Evolutionary conservation across 2,113 vertebrate genomes (phyloP), one percentile per base, ranked within the genome.

Genomic region (Oncorhynchus clarkii): DNA sequence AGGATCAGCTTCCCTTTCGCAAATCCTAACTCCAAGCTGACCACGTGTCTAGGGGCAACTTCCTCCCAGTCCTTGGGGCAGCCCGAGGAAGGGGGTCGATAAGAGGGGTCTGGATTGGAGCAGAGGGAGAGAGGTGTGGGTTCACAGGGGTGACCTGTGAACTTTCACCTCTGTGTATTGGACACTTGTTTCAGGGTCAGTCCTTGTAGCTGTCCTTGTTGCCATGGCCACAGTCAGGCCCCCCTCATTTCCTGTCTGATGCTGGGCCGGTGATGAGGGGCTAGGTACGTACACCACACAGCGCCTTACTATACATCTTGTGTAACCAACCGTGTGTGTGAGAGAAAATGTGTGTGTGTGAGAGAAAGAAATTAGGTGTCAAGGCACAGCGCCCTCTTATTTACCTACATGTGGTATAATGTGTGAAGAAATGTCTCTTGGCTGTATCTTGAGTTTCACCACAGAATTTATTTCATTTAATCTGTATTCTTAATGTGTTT

Each of bases 131-230:
- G 95, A 95, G 94, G 95, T 94, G 95, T 95, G 92, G 92, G 95
- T 96, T 97, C 95, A 96, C 95, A 95, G 95, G 93, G 93, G 49
- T 39, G 54, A 31, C 68, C 95, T 96, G 95, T 96, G 95, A 97
- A 96, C 96, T 96, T 95, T 96, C 95, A 96, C 95, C 95, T 94
- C 95, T 96, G 90, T 96, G 96, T 54, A 54, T 54, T 95, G 95
- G 95, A 97, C 94, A 96, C 95, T 96, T 95, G 95, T 96, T 97
- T 95, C 95, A 96, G 95, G 95, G 94, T 95, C 95, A 95, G 95
- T 96, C 95, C 95, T 96, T 96, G 95, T 96, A 96, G 95, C 94
- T 94, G 95, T 70, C 92, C 95, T 96, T 94, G 94, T 96, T 96
- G 94, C 95, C 94, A 95, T 93, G 95, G 94, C 94, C 94, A 95